A percentile compares a stretch with the other conserved stretches of the same genome.
These are phyloP conservation scores for Calidris pygmaea DNA, from an alignment of 2,113 vertebrate species.

Conservation along the genomic window DNA sequence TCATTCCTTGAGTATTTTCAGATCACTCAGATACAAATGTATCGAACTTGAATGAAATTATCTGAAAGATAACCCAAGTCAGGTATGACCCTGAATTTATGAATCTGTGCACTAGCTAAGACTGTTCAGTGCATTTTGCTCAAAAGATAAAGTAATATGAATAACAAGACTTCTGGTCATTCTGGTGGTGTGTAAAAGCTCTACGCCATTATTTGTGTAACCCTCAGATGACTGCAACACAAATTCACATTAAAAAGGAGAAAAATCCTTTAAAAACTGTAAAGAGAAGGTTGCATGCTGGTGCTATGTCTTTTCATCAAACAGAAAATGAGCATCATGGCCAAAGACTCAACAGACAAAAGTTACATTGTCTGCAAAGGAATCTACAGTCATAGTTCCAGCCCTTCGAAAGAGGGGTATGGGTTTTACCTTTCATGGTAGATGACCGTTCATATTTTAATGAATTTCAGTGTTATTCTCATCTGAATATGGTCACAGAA, in stretches of 20 bases:
- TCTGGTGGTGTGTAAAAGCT: neutral
- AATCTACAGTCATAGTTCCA: neutral
- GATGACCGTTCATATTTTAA: neutral
- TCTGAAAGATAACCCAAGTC: neutral
- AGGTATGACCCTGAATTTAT: neutral
- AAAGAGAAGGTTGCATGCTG: neutral
- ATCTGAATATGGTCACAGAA: neutral
- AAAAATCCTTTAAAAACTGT: neutral
- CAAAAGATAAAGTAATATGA: neutral
- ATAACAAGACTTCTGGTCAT: neutral
- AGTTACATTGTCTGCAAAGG: fast-evolving
- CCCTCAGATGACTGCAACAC: neutral
- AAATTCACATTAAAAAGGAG: neutral
- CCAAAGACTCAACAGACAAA: neutral
- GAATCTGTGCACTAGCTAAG: neutral
- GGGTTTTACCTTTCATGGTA: neutral
- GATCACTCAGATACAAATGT: neutral
- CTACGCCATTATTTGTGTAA: neutral
- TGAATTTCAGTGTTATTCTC: neutral
- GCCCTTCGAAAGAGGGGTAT: neutral
- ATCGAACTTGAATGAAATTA: neutral
- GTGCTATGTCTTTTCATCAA: neutral
- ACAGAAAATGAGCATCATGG: neutral
- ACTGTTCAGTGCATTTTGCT: neutral
- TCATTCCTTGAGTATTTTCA: neutral